Evolutionary conservation across 2,888 invertebrate species (phyloP).

Genomic region (Hemaris fuciformis): DNA sequence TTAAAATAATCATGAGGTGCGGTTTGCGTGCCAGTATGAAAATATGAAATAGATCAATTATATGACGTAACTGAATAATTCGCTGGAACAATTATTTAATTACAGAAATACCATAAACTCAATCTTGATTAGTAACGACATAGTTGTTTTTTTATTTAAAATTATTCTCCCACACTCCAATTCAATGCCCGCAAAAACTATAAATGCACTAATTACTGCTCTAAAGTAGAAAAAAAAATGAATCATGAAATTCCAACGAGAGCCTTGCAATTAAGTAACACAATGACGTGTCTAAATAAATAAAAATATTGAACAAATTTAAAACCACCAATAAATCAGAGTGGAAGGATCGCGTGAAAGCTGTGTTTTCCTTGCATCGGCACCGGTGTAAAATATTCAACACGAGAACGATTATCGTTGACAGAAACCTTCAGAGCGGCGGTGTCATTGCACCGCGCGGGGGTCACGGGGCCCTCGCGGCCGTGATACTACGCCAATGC

Average conservation of each 20-base stretch:
- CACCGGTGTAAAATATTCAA: conserved; percentile 3
- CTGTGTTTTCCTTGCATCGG: neutral
- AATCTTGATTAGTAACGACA: neutral
- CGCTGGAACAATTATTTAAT: too few relatives aligned
- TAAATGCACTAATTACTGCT: neutral
- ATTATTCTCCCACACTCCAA: neutral
- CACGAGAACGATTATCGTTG: neutral
- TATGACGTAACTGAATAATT: too few relatives aligned
- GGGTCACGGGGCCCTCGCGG: neutral
- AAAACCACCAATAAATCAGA: neutral
- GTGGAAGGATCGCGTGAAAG: neutral
- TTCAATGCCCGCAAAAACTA: neutral
- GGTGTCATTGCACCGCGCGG: neutral
- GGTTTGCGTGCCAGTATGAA: too few relatives aligned
- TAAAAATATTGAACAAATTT: neutral
- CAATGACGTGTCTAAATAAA: neutral
- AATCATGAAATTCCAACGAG: neutral
- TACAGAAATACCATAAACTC: neutral
- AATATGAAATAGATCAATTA: too few relatives aligned
- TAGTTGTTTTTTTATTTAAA: neutral
- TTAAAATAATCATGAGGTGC: too few relatives aligned
- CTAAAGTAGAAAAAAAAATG: neutral
- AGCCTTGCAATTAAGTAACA: neutral
- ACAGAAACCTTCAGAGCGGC: conserved; percentile 8
- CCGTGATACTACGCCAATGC: neutral